A percentile compares a stretch with the other conserved stretches of the same genome.
These are phyloP conservation scores for Orientallactaga bullata DNA, from an alignment of 2,113 vertebrate genomes.

Conservation along the genomic window DNA sequence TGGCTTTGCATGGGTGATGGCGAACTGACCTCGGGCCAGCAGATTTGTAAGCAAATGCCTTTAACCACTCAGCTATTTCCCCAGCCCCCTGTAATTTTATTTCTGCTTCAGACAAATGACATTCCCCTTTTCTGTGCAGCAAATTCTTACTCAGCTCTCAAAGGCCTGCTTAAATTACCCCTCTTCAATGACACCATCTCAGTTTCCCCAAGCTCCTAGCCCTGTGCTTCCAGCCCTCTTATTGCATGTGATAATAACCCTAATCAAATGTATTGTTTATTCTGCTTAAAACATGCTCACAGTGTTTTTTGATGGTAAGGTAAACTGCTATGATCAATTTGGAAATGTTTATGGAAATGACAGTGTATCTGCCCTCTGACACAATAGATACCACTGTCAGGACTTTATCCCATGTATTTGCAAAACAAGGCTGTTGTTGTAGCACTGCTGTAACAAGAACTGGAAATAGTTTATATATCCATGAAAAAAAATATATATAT, in stretches of 20 bases:
- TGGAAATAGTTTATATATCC: neutral
- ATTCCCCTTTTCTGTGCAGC: neutral
- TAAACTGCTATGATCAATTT: neutral
- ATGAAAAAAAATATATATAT: no score
- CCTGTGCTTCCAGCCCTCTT: neutral
- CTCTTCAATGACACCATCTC: neutral
- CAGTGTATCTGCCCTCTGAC: neutral
- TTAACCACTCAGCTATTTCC: no score
- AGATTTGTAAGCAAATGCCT: no score
- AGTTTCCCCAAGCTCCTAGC: neutral
- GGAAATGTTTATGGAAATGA: neutral
- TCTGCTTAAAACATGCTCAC: neutral
- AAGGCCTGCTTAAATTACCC: neutral
- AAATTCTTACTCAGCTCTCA: slow-evolving; percentile 25
- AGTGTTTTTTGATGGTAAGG: neutral
- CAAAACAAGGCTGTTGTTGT: neutral
- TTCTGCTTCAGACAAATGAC: neutral
- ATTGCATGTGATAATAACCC: neutral
- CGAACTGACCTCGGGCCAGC: no score
- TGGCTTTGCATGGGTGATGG: no score
- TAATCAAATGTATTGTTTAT: neutral
- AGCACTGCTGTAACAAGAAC: neutral
- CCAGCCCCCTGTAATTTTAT: no score
- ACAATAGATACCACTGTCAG: neutral
- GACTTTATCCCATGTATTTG: neutral